phyloP scores from a whole-genome alignment of 2,888 invertebrate species.

The Tuta absoluta region DNA sequence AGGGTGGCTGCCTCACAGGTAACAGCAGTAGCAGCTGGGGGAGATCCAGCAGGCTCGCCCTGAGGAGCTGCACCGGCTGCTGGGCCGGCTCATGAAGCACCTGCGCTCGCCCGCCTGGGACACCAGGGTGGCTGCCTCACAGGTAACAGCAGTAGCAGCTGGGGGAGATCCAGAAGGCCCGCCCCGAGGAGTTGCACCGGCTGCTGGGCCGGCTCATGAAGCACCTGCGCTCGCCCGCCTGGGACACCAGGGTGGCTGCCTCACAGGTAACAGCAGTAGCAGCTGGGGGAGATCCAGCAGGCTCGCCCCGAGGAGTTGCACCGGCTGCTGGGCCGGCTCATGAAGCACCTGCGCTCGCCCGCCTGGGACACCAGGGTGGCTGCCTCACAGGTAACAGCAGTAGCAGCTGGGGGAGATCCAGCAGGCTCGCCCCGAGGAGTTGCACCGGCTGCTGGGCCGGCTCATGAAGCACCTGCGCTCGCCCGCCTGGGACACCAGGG shows the following conservation, averaged over 20 bases:
- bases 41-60: slow-evolving; percentile 97
- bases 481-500: too few relatives aligned
- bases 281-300: slow-evolving; percentile 95
- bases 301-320: slow-evolving; percentile 96
- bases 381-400: background rate
- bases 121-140: background rate
- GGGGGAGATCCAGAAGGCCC: slow-evolving; percentile 92
- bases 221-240: slow-evolving; percentile 89
- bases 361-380: background rate
- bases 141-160: background rate
- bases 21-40: slow-evolving; percentile 73
- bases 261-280: slow-evolving; percentile 79
- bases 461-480: too few relatives aligned
- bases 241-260: slow-evolving; percentile 98
- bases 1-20: slow-evolving; percentile 94
- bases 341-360: slow-evolving; percentile 83
- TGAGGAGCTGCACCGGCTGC: slow-evolving; percentile 93
- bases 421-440: too few relatives aligned
- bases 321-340: slow-evolving; percentile 90
- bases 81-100: slow-evolving; percentile 89
- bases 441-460: too few relatives aligned
- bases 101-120: slow-evolving; percentile 63
- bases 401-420: background rate
- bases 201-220: slow-evolving; percentile 89
- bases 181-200: slow-evolving; percentile 95